phyloP scores from a whole-genome alignment of 2,797 vertebrate genomes.

The Taenioides sp. region DNA sequence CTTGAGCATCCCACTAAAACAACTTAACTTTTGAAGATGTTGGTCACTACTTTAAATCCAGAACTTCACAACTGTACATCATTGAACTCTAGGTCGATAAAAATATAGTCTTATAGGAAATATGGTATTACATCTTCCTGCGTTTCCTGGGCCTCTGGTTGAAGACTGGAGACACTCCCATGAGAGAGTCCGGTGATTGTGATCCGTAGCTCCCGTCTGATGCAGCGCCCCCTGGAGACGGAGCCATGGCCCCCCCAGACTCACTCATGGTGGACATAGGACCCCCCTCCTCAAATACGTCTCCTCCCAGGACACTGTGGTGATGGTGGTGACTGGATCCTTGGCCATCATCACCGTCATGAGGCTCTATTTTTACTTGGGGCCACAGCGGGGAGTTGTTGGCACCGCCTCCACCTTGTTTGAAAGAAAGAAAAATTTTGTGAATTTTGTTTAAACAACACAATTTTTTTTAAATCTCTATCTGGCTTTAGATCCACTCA shows the following conservation, averaged over 20 bases:
- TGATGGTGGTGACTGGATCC: slow-evolving; percentile 75
- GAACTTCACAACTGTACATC: not conserved
- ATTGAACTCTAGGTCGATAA: not conserved
- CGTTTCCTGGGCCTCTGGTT: slow-evolving; percentile 93
- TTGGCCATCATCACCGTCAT: slow-evolving; percentile 89
- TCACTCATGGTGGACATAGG: slow-evolving; percentile 99
- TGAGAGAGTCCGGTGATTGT: slow-evolving; percentile 93
- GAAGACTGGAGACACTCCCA: slow-evolving; percentile 92
- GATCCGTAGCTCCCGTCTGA: slow-evolving; percentile 93
- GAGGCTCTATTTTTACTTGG: slow-evolving; percentile 96
- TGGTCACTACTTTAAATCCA: too few species aligned
- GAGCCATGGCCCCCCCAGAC: slow-evolving; percentile 81
- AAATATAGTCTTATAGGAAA: not conserved
- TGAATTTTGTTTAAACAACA: not conserved
- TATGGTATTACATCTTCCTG: slow-evolving; percentile 90
- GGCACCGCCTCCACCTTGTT: slow-evolving; percentile 75
- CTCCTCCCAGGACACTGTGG: slow-evolving; percentile 84
- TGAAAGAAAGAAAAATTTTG: slow-evolving; percentile 3
- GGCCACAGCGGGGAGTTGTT: slow-evolving; percentile 94
- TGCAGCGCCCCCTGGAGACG: slow-evolving; percentile 82
- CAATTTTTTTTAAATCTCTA: not conserved
- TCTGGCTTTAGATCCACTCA: too few species aligned
- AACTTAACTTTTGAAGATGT: not conserved
- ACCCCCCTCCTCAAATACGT: slow-evolving; percentile 91
- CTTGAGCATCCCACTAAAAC: too few species aligned